These are phyloP conservation scores for Bombus turneri DNA, from an alignment of 1,140 invertebrate species.

Conservation along the genomic window DNA sequence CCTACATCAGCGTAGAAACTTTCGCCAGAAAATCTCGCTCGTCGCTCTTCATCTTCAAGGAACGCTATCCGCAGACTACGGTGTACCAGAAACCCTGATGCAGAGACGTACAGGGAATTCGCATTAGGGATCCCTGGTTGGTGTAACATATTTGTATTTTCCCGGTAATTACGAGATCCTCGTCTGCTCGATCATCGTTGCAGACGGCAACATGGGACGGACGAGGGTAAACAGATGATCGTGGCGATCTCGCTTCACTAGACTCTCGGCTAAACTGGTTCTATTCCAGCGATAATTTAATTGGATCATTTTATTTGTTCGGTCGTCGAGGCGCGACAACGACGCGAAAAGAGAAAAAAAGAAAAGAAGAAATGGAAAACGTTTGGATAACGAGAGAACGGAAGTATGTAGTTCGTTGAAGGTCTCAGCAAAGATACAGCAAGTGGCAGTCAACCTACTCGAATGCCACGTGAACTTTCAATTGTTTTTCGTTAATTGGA, in stretches of 20 bases:
- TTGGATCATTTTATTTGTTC: constrained; percentile 35
- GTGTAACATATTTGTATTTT: constrained; percentile 45
- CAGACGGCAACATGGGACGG: neutral
- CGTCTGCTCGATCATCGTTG: constrained; percentile 33
- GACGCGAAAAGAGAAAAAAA: neutral
- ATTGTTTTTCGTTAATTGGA: constrained; percentile 54
- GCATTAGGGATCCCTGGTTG: constrained; percentile 16
- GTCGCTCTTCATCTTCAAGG: neutral
- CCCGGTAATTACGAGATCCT: constrained; percentile 35
- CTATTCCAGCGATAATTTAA: constrained; percentile 28
- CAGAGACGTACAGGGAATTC: constrained; percentile 16
- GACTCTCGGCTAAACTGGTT: neutral
- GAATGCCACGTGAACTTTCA: neutral
- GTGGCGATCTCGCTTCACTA: no score
- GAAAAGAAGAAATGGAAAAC: neutral
- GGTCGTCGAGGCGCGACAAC: no score
- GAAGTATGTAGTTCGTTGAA: neutral
- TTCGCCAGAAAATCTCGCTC: neutral
- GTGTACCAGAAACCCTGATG: neutral
- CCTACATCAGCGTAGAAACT: neutral
- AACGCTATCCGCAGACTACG: neutral
- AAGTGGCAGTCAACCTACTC: constrained; percentile 14
- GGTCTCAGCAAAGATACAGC: constrained; percentile 1
- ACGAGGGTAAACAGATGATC: constrained; percentile 2
- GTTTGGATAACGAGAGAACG: constrained; percentile 6